Evolutionary conservation across 2,888 invertebrate species (phyloP).

Genomic region (Ecliptopera silaceata): DNA sequence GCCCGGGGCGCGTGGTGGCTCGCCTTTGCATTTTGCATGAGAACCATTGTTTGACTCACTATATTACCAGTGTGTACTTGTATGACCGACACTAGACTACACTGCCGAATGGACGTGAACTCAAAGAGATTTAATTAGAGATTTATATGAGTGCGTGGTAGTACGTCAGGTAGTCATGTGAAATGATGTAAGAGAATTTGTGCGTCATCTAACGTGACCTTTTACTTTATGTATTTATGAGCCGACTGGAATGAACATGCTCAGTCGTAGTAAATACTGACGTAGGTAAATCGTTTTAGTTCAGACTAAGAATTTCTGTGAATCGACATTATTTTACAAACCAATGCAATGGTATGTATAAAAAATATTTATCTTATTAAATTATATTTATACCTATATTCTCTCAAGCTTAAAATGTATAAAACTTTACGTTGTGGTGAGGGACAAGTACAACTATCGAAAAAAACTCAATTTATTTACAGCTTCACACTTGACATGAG

Average conservation of each 20-base stretch:
- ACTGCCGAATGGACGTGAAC: conserved; percentile 18
- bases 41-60: conserved; percentile 59
- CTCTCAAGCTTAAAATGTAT: no score
- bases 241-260: conserved; percentile 10
- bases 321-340: no score
- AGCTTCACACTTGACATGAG: not conserved
- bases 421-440: no score
- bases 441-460: no score
- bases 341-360: no score
- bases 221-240: conserved; percentile 24
- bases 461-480: not conserved
- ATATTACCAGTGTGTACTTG: conserved; percentile 26
- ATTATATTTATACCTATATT: no score
- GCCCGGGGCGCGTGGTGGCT: conserved; percentile 46
- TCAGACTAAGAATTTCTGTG: no score
- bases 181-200: conserved; percentile 23
- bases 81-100: conserved; percentile 20
- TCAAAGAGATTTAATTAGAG: conserved; percentile 35
- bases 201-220: conserved; percentile 23
- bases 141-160: conserved; percentile 29
- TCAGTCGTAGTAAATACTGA: not conserved
- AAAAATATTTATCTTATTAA: no score
- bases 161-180: conserved; percentile 19
- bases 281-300: no score
- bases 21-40: conserved; percentile 69